A percentile compares a stretch with the other conserved stretches of the same genome.
Evolutionary conservation across 2,113 vertebrate species (phyloP).

Genomic region (Ascaphus truei): DNA sequence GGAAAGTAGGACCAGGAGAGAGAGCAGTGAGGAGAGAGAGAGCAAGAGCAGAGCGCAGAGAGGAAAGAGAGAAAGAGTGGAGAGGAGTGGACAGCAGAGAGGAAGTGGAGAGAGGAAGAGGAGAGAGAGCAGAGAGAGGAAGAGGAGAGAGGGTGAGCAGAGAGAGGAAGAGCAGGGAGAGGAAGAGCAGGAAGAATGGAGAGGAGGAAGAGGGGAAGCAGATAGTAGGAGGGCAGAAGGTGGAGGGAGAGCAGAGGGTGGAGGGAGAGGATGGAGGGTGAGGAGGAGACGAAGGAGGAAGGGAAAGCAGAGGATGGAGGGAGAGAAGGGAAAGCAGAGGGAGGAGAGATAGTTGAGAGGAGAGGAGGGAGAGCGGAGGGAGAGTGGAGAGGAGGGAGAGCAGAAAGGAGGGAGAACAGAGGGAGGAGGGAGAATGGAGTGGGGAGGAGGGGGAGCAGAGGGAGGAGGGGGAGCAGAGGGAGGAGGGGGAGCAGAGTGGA

Average conservation of each 20-base stretch:
- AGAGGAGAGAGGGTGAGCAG: background rate
- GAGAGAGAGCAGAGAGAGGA: background rate
- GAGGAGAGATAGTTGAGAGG: background rate
- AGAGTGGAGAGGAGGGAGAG: background rate
- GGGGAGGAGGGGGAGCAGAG: no score
- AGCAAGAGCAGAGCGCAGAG: background rate
- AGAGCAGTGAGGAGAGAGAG: background rate
- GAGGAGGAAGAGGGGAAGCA: no score
- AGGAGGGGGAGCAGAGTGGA: background rate
- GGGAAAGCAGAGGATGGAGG: background rate
- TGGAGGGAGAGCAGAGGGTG: no score
- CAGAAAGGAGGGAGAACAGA: background rate
- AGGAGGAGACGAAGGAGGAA: background rate
- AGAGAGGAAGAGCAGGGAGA: background rate
- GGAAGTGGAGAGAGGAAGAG: no score
- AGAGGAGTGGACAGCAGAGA: no score
- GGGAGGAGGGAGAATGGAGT: background rate
- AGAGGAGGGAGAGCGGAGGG: background rate
- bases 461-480: background rate
- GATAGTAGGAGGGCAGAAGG: background rate
- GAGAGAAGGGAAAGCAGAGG: background rate
- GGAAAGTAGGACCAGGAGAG: background rate
- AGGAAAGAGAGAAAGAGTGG: background rate
- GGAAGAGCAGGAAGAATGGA: background rate
- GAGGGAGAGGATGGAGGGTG: background rate